phyloP scores from a whole-genome alignment of 2,113 vertebrate genomes.

The Caracal caracal region DNA sequence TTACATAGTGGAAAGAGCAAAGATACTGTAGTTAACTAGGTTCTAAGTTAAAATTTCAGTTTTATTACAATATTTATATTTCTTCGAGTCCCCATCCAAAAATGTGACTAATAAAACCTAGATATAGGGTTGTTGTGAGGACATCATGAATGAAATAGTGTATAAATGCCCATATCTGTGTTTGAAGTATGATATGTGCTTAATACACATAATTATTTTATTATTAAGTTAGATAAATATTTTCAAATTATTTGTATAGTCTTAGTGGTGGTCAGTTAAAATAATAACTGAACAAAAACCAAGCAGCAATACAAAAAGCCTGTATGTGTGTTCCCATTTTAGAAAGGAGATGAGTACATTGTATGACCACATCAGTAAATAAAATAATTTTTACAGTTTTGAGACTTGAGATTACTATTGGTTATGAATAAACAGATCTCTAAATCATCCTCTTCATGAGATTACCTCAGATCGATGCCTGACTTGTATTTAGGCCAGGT shows the following conservation, averaged over 20 bases:
- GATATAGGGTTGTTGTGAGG: background rate
- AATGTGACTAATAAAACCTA: background rate
- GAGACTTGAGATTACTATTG: background rate
- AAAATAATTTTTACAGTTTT: background rate
- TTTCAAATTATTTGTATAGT: conserved; percentile 1
- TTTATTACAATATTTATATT: background rate
- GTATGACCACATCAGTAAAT: background rate
- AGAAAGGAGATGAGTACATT: background rate
- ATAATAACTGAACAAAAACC: background rate
- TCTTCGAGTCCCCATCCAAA: background rate
- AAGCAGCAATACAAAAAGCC: background rate
- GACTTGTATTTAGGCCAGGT: conserved; percentile 70
- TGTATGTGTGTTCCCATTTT: background rate
- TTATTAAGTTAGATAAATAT: background rate
- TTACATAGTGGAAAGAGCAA: background rate
- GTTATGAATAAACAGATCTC: background rate
- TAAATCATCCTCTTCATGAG: conserved; percentile 57
- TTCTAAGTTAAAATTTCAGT: background rate
- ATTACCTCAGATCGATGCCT: conserved; percentile 78
- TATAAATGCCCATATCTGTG: background rate
- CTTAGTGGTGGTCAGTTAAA: background rate
- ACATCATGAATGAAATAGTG: background rate
- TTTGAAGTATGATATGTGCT: background rate
- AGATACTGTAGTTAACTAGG: background rate
- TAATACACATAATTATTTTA: background rate